Evolutionary conservation across 1,140 invertebrate species (phyloP).

Genomic region (Caerostris darwini): DNA sequence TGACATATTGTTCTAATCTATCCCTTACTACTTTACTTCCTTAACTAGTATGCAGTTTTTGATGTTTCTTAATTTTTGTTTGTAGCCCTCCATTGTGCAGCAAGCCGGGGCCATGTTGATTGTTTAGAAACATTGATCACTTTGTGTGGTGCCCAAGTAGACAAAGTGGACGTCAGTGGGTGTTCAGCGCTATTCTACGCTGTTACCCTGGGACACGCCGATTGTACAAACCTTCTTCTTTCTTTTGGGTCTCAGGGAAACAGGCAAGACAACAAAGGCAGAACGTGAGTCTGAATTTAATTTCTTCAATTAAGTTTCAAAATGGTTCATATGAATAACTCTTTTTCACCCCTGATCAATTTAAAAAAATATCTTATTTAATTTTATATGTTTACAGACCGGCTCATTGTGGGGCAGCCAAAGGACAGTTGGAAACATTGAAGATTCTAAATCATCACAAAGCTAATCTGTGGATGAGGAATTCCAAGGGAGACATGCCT

Average conservation of each 20-base stretch:
- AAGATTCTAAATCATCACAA: conserved; percentile 88
- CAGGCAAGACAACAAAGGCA: conserved; percentile 94
- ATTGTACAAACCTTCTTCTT: conserved; percentile 93
- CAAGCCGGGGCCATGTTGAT: conserved; percentile 95
- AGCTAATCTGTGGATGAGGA: conserved; percentile 94
- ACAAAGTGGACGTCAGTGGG: conserved; percentile 92
- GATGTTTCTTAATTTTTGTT: not conserved
- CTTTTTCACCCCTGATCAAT: not conserved
- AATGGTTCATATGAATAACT: no score
- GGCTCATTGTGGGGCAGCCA: conserved; percentile 89
- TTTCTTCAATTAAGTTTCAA: no score
- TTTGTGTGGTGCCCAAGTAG: conserved; percentile 92
- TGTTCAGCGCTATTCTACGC: conserved; percentile 98
- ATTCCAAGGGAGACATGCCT: conserved; percentile 94
- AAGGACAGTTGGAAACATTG: conserved; percentile 94
- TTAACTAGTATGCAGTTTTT: not conserved
- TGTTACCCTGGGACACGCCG: conserved; percentile 96
- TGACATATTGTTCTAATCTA: no score
- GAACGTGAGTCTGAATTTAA: conserved; percentile 86
- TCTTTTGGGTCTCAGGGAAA: conserved; percentile 93
- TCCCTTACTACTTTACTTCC: no score
- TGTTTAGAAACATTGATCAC: conserved; percentile 94
- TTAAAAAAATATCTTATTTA: not conserved
- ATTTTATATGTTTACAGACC: conserved; percentile 35
- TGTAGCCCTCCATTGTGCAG: conserved; percentile 95